Conservation (phyloP, 1,140 invertebrate genomes). For the Melanaphis sacchari region DNA sequence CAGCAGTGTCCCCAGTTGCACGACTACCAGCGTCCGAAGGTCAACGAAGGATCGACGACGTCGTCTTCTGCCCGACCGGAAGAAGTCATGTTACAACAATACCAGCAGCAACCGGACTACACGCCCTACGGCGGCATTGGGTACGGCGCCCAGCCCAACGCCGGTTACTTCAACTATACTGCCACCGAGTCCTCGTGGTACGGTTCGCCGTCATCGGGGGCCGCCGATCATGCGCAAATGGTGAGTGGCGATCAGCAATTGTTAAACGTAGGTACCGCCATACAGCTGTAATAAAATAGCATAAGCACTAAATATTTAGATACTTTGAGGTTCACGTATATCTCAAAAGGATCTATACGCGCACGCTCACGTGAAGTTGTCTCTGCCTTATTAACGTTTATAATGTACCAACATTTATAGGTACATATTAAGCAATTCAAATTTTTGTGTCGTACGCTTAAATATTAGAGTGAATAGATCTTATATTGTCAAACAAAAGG, state of each 20-base stretch:
- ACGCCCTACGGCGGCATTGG: constrained; percentile 46
- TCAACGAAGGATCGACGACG: not conserved
- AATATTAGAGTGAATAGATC: too few species aligned
- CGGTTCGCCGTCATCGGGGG: constrained; percentile 1
- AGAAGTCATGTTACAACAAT: constrained; percentile 41
- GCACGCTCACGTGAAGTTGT: too few species aligned
- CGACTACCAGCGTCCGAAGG: not conserved
- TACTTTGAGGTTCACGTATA: not conserved
- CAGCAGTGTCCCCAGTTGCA: not conserved
- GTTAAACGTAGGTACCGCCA: not conserved
- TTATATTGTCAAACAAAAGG: not conserved
- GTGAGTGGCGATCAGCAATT: not conserved
- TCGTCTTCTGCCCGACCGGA: not conserved
- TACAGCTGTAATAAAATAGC: not conserved
- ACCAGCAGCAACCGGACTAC: constrained; percentile 48
- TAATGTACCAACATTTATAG: not conserved
- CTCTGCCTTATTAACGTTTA: too few species aligned
- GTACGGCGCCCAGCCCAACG: constrained; percentile 22
- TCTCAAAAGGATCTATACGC: too few species aligned
- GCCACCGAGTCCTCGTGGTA: constrained; percentile 32
- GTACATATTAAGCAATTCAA: not conserved
- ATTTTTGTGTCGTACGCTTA: not conserved
- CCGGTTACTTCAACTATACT: constrained; percentile 40
- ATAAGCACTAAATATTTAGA: not conserved
- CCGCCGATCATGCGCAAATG: constrained; percentile 36